Conservation (phyloP, 2,113 vertebrate genomes). For the Datnioides undecimradiatus region DNA sequence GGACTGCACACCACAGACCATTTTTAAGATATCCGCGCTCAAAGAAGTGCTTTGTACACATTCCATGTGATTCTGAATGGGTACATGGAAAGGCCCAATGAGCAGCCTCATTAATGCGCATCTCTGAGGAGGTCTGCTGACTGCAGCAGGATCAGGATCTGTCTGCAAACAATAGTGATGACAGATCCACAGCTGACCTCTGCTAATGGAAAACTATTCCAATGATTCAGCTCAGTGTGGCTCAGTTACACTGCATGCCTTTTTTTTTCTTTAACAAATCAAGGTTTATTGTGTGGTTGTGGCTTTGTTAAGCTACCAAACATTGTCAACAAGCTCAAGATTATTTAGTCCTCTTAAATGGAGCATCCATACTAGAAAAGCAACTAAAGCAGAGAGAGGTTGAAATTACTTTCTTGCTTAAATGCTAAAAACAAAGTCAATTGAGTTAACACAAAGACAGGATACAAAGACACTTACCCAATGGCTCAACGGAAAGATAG, state of each 20-base stretch:
- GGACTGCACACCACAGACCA: conserved; percentile 53
- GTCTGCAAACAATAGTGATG: conserved; percentile 58
- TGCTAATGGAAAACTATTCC: conserved; percentile 31
- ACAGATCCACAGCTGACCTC: conserved; percentile 63
- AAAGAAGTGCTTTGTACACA: conserved; percentile 58
- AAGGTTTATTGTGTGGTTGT: background rate
- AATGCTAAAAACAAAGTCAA: no score
- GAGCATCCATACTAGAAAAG: background rate
- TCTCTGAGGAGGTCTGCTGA: conserved; percentile 72
- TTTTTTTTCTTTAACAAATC: conserved; percentile 24
- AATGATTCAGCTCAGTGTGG: conserved; percentile 40
- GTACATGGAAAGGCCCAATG: conserved; percentile 34
- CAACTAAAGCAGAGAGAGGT: background rate
- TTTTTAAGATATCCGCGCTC: conserved; percentile 46
- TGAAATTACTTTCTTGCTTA: background rate
- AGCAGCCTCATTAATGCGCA: conserved; percentile 41
- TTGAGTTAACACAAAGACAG: no score
- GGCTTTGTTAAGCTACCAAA: conserved; percentile 11
- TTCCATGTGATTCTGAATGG: conserved; percentile 49
- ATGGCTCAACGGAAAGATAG: no score
- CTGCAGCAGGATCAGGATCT: conserved; percentile 53
- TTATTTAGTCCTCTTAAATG: background rate
- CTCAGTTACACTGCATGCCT: conserved; percentile 33
- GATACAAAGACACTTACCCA: no score
- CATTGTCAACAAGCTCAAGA: conserved; percentile 8